Base-by-base conservation (phyloP, 2,888 invertebrate genomes). In the Latheticus oryzae region DNA sequence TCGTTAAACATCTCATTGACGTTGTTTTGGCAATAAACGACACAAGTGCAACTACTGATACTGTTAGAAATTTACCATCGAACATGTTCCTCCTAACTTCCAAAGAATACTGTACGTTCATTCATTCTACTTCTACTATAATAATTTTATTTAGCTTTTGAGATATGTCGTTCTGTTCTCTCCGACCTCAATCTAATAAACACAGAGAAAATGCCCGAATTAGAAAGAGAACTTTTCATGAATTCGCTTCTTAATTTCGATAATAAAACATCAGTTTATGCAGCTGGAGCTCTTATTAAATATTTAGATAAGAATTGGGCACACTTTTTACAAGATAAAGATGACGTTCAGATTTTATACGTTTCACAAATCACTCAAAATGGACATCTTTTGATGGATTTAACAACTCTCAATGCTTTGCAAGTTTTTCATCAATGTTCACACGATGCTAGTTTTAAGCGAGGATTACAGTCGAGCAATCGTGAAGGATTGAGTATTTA, bases 391-490 rank as follows among this genome's bases (percentile, higher is more conserved):
- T 83, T 85, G 62, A 81, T 92, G 57, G 90, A 91, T 76, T 83
- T 85, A 23, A 86, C 87, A 62, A 87, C 88, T 0, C 90, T 87
- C 75, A 84, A 84, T 53, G 88, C 89, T 0, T 79, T 95, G 26
- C 89, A 92, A 75, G 87, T 95, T 62, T 91, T 94, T 76, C 85
- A 87, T 60, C 81, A 84, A 1, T 83, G 85, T 43, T 81, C 85
- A 1, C 91, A 92, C 71, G 91, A 92, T 4, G 89, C 91, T 56
- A 84, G 84, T 19, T 90, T 88, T 74, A 91, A 89, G 75, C 83
- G 84, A 58, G 87, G 88, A 3, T 80, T 80, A 16, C 81, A 80
- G 1, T 81, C 81, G 3, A 80, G 81, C 59, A 81, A 74, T 50
- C 85, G 85, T 68, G 91, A 91, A 74, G 90, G 90, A 0, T 79